Conservation (phyloP, 2,797 vertebrate species). For the Echeneis naucrates region DNA sequence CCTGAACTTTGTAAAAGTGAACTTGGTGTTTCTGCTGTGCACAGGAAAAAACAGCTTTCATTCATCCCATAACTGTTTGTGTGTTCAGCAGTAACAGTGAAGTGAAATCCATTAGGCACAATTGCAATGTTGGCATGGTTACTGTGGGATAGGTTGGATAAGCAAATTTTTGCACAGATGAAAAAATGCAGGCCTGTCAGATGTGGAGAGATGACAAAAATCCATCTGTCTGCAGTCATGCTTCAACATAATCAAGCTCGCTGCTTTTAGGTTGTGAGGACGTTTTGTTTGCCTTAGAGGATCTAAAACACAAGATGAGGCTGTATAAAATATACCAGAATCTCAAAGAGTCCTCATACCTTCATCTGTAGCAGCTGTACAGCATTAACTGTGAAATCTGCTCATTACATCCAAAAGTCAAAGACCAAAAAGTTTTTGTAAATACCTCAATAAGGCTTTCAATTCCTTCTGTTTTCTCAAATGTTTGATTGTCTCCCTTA, state of each 20-base stretch:
- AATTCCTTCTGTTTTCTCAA: background rate
- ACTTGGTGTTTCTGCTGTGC: constrained; percentile 67
- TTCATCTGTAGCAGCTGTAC: background rate
- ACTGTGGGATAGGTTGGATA: constrained; percentile 77
- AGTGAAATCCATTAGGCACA: constrained; percentile 82
- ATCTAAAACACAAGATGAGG: constrained; percentile 1
- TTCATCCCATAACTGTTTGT: constrained; percentile 70
- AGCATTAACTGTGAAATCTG: background rate
- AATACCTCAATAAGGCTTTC: background rate
- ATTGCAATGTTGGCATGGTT: constrained; percentile 80
- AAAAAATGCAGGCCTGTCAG: constrained; percentile 75
- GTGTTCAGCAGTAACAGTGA: constrained; percentile 79
- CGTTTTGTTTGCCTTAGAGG: constrained; percentile 4
- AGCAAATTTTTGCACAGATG: constrained; percentile 76
- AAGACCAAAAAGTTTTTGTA: background rate
- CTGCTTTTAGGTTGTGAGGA: constrained; percentile 27
- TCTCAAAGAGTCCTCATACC: background rate
- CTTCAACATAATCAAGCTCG: constrained; percentile 46
- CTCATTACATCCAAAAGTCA: background rate
- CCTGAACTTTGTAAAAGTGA: constrained; percentile 64
- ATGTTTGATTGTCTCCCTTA: background rate
- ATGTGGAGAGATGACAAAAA: constrained; percentile 69
- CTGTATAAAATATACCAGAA: background rate
- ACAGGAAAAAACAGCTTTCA: constrained; percentile 54
- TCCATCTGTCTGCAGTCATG: constrained; percentile 55